Percentiles rank a stretch among this genome's conserved stretches.
Conservation (phyloP, 2,888 invertebrate species). For the Abrostola tripartita region DNA sequence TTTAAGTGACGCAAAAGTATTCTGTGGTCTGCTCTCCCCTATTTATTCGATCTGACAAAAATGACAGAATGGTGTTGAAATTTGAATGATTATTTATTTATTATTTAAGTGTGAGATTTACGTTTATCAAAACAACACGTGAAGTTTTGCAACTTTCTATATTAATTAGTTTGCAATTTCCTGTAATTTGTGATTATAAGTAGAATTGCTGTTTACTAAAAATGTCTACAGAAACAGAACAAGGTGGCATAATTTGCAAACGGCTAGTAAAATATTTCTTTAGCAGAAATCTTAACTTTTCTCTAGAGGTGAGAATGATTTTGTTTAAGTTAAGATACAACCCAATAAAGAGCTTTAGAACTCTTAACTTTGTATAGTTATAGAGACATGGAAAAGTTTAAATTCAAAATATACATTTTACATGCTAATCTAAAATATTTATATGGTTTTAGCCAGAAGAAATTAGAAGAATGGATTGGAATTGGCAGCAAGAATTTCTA, state of each 20-base stretch:
- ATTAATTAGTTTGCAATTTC: neutral
- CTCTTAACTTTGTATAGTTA: neutral
- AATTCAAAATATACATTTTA: neutral
- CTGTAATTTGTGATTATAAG: neutral
- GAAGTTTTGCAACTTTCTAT: no score
- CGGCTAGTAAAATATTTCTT: slow-evolving; percentile 60
- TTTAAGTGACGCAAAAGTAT: no score
- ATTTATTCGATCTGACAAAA: no score
- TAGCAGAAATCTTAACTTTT: slow-evolving; percentile 61
- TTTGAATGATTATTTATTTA: no score
- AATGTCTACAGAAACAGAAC: slow-evolving; percentile 19
- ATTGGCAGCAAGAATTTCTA: slow-evolving; percentile 89
- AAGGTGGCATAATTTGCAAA: slow-evolving; percentile 22
- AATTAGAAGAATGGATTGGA: slow-evolving; percentile 75
- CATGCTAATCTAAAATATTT: neutral
- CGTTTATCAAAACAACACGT: no score
- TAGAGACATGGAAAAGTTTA: no score
- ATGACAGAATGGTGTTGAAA: no score
- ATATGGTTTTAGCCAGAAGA: slow-evolving; percentile 68
- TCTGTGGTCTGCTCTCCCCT: no score
- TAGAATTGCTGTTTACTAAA: neutral
- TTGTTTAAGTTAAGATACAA: neutral
- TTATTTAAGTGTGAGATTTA: no score
- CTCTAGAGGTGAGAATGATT: slow-evolving; percentile 55
- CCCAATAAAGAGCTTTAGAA: neutral